Base-by-base conservation (phyloP, 2,113 vertebrate species). In the Alethe diademata region DNA sequence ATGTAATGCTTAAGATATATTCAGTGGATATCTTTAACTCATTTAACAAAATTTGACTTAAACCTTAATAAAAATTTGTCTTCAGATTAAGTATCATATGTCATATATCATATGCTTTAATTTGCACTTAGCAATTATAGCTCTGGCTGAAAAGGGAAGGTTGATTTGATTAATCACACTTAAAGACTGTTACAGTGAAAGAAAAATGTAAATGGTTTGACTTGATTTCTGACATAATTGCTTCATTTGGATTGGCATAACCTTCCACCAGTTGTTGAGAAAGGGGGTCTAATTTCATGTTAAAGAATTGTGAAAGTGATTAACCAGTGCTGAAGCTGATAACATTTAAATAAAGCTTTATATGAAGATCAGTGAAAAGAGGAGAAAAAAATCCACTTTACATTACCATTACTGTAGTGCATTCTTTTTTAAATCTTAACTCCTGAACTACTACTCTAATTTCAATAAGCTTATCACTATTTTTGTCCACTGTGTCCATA, bases 161-260 rank as follows among this genome's bases (percentile, higher is more conserved):
- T 92, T 98, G 97, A 98, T 97, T 98, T 98, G 97, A 98, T 98
- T 98, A 97, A 97, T 98, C 94, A 97, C 95, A 96, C 93, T 97
- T 97, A 88, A 97, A 97, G 94, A 81, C 92, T 96, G 89, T 96
- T 96, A 69, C 2, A 85, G 87, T 81, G 93, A 84, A 82, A 76
- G 62, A 80, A 83, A 95, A 92, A 93, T 57, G 79, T 97, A 97
- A 97, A 93, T 70, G 31, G 36, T 91, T 96, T 97, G 94, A 95
- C 96, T 97, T 97, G 62, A 94, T 95, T 97, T 97, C 94, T 96
- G 74, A 80, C 79, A 94, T 97, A 97, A 97, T 97, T 98, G 95
- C 96, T 96, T 95, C 91, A 85, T 96, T 94, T 95, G 95, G 92
- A 94, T 96, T 94, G 87, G 88, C 81, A 91, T 96, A 80, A 71